Percentiles rank a stretch among this genome's conserved stretches.
phyloP scores from a whole-genome alignment of 2,113 vertebrate species.

The Cyprinodon tularosa region DNA sequence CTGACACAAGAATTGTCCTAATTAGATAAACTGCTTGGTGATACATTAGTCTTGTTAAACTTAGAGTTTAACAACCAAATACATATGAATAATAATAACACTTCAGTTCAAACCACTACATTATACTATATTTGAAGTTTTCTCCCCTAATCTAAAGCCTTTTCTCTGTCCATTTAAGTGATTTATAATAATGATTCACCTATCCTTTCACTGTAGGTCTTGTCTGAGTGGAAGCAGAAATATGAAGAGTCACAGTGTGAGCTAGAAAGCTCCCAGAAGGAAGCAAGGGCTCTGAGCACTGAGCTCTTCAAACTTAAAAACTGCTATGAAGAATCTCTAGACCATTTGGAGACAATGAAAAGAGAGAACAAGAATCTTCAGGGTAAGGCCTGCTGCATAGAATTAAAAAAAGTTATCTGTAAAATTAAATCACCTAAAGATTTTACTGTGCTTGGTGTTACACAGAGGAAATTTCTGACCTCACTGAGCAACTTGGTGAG shows the following conservation, averaged over 20 bases:
- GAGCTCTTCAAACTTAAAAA: constrained; percentile 95
- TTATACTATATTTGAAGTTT: neutral
- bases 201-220: constrained; percentile 69
- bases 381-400: constrained; percentile 65
- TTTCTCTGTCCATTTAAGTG: neutral
- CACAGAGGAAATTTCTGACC: constrained; percentile 90
- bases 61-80: too few species aligned
- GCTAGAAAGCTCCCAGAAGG: constrained; percentile 91
- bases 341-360: constrained; percentile 85
- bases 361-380: constrained; percentile 85
- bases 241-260: constrained; percentile 91
- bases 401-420: neutral
- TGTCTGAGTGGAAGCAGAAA: constrained; percentile 94
- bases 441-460: constrained; percentile 4
- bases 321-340: constrained; percentile 89
- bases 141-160: neutral
- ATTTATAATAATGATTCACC: neutral
- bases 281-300: constrained; percentile 87
- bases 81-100: too few species aligned
- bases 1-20: too few species aligned
- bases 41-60: too few species aligned
- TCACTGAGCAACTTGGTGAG: constrained; percentile 88
- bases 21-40: too few species aligned
- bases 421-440: neutral
- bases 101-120: neutral